phyloP scores from a whole-genome alignment of 2,797 vertebrate species.

The Cheirogaleus major region DNA sequence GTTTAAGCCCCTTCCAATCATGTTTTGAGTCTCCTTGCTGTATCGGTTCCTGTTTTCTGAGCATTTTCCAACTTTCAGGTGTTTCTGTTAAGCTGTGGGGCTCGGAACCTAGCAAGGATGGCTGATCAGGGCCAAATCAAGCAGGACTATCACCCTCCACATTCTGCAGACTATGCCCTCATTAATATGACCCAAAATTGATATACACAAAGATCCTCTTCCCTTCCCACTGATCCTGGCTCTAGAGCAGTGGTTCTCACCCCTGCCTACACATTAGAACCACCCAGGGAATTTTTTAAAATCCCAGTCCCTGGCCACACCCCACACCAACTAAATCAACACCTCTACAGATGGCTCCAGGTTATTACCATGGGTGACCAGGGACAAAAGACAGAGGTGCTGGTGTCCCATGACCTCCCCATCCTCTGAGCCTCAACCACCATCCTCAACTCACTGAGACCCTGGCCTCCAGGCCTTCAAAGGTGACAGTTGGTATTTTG shows the following conservation, averaged over 20 bases:
- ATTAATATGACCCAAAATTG: not conserved
- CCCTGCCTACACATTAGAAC: not conserved
- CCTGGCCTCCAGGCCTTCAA: not conserved
- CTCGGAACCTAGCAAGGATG: not conserved
- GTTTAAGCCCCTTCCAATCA: not conserved
- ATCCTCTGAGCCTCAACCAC: not conserved
- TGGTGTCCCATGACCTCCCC: not conserved
- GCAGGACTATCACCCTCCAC: not conserved
- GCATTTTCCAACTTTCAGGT: not conserved
- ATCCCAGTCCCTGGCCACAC: not conserved
- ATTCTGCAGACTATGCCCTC: not conserved
- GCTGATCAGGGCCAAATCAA: not conserved
- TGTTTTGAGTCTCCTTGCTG: accelerated
- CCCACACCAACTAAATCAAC: not conserved
- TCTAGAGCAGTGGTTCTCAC: not conserved
- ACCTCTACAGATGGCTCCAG: not conserved
- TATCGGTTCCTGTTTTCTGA: not conserved
- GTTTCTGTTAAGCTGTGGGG: not conserved
- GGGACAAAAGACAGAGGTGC: not conserved
- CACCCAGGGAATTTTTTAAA: not conserved
- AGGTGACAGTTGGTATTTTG: not conserved
- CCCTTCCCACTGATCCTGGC: accelerated
- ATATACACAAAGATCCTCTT: not conserved
- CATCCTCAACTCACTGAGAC: not conserved
- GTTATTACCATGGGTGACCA: not conserved